Evolutionary conservation across 2,797 vertebrate genomes (phyloP), one percentile per base, ranked within the genome.

Genomic region (Megalops cyprinoides): DNA sequence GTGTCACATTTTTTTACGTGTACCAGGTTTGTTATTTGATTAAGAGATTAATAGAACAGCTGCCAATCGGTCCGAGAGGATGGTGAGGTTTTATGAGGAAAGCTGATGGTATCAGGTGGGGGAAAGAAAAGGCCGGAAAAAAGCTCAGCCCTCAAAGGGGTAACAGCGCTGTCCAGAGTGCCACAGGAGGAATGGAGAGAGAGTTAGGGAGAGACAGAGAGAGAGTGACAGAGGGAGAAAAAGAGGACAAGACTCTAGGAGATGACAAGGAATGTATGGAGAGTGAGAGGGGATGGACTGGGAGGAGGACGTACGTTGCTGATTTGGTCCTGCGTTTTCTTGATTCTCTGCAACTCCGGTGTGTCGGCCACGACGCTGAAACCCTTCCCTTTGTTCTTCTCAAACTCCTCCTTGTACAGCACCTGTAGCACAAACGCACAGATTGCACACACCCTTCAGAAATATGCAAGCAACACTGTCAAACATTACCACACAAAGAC

Each of bases 401-500:
- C 98, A 85, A 99, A 99, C 39, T 98, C 97, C 90, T 98, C 97
- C 95, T 95, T 98, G 94, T 99, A 99, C 89, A 91, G 94, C 85
- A 98, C 96, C 98, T 99, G 93, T 37, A 55, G 3, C 49, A 23
- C 28, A 80, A 31, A 87, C 34, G 73, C 0, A 0, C 25, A 18
- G 3, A 1, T 65, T 39, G 28, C 6, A 51, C 18, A 73, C 0
- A n/a, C 76, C 56, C 39, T 12, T 1, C 44, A 18, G 53, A 58
- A 67, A 67, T 31, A 37, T 14, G 31, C 46, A 67, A 31, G 62
- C 20, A 46, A 46, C n/a, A 34, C n/a, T 23, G 48, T 3, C 18
- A 48, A 73, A 4, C 1, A 44, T n/a, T 56, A 23, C 15, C n/a
- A n/a, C 18, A 0, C 44, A 42, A 79, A 28, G 25, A 31, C 4